Conservation (phyloP, 2,113 vertebrate genomes). For the Ondatra zibethicus region DNA sequence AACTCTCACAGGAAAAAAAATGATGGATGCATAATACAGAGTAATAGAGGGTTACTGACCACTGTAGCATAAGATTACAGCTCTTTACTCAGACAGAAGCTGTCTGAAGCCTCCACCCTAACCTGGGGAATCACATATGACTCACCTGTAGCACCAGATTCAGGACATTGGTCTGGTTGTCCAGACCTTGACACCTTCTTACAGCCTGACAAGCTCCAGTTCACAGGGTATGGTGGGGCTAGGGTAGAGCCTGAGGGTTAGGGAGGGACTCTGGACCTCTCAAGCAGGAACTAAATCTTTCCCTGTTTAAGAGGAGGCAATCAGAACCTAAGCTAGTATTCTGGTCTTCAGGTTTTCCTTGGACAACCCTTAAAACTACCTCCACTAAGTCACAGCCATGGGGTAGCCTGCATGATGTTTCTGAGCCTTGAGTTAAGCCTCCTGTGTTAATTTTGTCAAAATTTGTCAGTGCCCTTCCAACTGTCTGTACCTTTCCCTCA, state of each 20-base stretch:
- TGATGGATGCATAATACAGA: rapidly evolving
- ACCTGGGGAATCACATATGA: background rate
- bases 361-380: rapidly evolving
- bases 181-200: background rate
- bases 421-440: background rate
- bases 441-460: too few species aligned
- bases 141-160: too few species aligned
- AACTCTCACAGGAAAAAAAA: background rate
- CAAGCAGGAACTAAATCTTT: background rate
- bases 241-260: background rate
- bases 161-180: background rate
- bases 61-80: rapidly evolving
- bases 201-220: background rate
- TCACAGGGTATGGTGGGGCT: background rate
- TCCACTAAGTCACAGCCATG: background rate
- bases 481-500: background rate
- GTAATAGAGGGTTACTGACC: background rate
- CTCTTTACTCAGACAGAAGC: too few species aligned
- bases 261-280: background rate
- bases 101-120: rapidly evolving
- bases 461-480: background rate
- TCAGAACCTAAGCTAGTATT: rapidly evolving
- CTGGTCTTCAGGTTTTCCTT: rapidly evolving
- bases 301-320: background rate
- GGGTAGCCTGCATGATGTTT: background rate